Percentiles rank a stretch among this genome's conserved stretches.
Conservation (phyloP, 2,113 vertebrate genomes). For the Scomber scombrus region DNA sequence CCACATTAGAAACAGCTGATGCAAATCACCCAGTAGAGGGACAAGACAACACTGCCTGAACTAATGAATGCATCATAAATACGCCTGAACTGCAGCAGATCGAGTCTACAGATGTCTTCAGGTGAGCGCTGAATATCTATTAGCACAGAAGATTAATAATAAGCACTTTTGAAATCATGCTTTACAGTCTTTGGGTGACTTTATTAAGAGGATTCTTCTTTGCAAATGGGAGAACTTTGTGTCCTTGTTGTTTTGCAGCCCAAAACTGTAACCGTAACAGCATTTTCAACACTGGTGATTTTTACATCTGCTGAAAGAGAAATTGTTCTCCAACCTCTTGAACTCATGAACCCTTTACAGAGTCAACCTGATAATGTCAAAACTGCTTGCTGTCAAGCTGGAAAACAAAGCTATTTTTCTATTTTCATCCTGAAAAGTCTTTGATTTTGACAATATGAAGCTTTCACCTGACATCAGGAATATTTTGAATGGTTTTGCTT, state of each 20-base stretch:
- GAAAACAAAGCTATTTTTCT: not conserved
- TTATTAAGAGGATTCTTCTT: not conserved
- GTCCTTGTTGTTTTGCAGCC: slow-evolving; percentile 21
- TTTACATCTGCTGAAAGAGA: slow-evolving; percentile 37
- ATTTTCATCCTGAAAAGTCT: not conserved
- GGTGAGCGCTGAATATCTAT: no score
- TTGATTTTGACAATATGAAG: not conserved
- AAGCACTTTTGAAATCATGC: not conserved
- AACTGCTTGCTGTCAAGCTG: slow-evolving; percentile 26
- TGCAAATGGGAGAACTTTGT: slow-evolving; percentile 46
- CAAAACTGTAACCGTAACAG: slow-evolving; percentile 17
- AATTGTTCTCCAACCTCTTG: slow-evolving; percentile 44
- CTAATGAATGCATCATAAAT: no score
- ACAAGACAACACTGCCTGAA: no score
- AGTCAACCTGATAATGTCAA: slow-evolving; percentile 49
- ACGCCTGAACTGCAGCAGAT: no score
- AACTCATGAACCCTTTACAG: slow-evolving; percentile 60
- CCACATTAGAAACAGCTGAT: no score
- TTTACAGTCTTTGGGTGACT: not conserved
- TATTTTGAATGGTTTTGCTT: no score
- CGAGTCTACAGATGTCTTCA: no score
- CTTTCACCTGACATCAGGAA: not conserved
- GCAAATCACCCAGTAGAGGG: no score
- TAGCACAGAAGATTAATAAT: not conserved
- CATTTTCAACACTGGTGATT: slow-evolving; percentile 22